Evolutionary conservation across 2,888 invertebrate species (phyloP), one percentile per base, ranked within the genome.

Genomic region (Archaeoteleia sp.): DNA sequence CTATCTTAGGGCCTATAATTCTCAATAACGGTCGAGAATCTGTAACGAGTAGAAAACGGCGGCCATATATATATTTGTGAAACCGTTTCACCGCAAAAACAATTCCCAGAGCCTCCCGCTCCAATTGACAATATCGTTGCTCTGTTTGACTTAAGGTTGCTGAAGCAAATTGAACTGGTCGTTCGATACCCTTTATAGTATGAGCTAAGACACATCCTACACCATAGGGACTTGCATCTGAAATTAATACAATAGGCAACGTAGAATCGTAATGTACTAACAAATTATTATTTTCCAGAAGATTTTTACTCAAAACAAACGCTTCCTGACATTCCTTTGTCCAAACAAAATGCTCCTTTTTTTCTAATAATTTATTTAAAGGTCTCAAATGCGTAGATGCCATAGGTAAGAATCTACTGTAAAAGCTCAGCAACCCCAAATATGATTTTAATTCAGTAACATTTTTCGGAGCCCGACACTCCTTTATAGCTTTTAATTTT

Each of bases 161-260:
- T 1, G 72, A 73, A 1, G 63, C 70, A 37, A 67, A 76, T 0
- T 70, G 68, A 5, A 76, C 62, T 0, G 72, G 73, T 45, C 35
- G 42, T 25, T 72, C 72, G 8, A 45, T 34, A 4, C 54, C 62
- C 1, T 65, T 2, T 69, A 60, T 25, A 7, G 58, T 45, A 10
- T 77, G 75, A 9, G 70, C 60, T 3, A 77, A 14, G 10, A 77
- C 78, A 10, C 80, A 74, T 1, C 78, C 82, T 7, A 83, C 17
- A 3, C 82, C 82, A 15, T 73, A 70, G 6, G 78, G 77, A 6
- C 79, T 82, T 0, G 85, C 85, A 74, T 87, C 86, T 29, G 81
- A 79, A 0, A 83, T 77, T 1, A 86, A 48, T 10, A 72, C 61
- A 2, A 85, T 32, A 13, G 72, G 74, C 2, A 63, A 35, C 5